Evolutionary conservation across 2,797 vertebrate genomes (phyloP).

Genomic region (Moxostoma hubbsi): DNA sequence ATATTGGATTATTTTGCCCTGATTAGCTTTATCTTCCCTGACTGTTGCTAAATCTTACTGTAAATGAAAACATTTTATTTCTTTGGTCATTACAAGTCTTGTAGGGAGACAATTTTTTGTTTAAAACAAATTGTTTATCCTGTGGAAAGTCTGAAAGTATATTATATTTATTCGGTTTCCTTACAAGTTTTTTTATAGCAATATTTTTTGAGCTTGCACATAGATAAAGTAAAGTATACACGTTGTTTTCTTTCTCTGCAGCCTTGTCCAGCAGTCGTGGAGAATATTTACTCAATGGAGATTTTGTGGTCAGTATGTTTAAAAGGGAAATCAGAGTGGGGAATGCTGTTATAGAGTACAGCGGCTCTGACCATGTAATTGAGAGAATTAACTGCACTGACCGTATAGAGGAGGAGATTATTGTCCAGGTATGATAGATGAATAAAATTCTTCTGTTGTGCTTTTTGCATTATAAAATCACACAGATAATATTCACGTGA

Average conservation of each 20-base stretch:
- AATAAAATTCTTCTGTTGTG: background rate
- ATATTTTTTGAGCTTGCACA: background rate
- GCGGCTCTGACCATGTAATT: constrained; percentile 90
- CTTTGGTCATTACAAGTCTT: constrained; percentile 4
- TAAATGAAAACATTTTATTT: constrained; percentile 55
- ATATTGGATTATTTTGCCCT: constrained; percentile 74
- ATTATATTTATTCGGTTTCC: background rate
- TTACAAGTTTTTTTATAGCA: background rate
- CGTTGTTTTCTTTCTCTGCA: constrained; percentile 67
- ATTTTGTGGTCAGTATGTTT: constrained; percentile 99
- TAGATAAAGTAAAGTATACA: constrained; percentile 12
- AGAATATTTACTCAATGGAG: constrained; percentile 96
- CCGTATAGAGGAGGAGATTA: constrained; percentile 92
- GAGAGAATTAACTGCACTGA: constrained; percentile 98
- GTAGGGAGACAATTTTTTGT: constrained; percentile 14
- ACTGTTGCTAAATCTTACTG: constrained; percentile 55
- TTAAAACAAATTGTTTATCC: constrained; percentile 7
- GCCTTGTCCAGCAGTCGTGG: constrained; percentile 92
- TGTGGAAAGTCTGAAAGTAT: background rate
- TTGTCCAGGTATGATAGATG: constrained; percentile 85
- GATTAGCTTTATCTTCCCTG: constrained; percentile 64
- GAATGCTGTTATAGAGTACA: constrained; percentile 92
- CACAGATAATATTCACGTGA: background rate
- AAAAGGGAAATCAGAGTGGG: constrained; percentile 98
- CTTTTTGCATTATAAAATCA: background rate